Conservation (phyloP, 1,140 invertebrate genomes). For the Cherax destructor region DNA sequence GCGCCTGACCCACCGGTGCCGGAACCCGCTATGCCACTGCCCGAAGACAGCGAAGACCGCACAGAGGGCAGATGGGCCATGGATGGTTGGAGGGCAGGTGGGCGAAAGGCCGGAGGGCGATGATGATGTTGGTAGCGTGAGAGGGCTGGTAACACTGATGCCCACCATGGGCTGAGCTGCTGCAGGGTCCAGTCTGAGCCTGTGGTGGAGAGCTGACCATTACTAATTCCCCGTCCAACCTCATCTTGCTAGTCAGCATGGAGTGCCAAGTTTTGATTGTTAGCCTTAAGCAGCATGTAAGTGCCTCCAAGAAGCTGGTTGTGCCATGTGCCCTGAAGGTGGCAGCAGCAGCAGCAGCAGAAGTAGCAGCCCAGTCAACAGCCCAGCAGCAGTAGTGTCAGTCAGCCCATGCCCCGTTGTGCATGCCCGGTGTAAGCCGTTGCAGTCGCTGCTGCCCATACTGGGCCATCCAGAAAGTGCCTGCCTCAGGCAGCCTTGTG, state of each 20-base stretch:
- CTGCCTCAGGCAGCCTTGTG: constrained; percentile 52
- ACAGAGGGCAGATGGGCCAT: constrained; percentile 59
- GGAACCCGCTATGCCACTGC: neutral
- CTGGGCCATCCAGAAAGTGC: constrained; percentile 35
- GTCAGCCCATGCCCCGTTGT: constrained; percentile 57
- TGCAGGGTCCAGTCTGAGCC: constrained; percentile 68
- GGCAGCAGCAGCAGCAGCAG: constrained; percentile 58
- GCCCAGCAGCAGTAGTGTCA: constrained; percentile 52
- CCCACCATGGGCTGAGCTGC: constrained; percentile 70
- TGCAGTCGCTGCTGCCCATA: constrained; percentile 32
- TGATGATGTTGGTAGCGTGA: constrained; percentile 65
- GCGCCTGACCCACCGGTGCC: constrained; percentile 1
- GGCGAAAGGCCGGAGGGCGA: constrained; percentile 38
- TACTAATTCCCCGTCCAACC: constrained; percentile 28
- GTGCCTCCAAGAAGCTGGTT: constrained; percentile 46
- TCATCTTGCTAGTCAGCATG: constrained; percentile 31
- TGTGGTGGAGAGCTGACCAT: constrained; percentile 61
- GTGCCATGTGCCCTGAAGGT: constrained; percentile 44
- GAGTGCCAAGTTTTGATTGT: constrained; percentile 29
- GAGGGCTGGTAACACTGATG: constrained; percentile 68
- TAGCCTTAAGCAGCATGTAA: constrained; percentile 53
- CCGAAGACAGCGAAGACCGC: constrained; percentile 22
- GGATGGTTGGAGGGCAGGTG: constrained; percentile 49
- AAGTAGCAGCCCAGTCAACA: constrained; percentile 6
- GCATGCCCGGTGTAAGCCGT: constrained; percentile 45